These are phyloP conservation scores for Caracal caracal DNA, from an alignment of 2,113 vertebrate species.

Conservation along the genomic window DNA sequence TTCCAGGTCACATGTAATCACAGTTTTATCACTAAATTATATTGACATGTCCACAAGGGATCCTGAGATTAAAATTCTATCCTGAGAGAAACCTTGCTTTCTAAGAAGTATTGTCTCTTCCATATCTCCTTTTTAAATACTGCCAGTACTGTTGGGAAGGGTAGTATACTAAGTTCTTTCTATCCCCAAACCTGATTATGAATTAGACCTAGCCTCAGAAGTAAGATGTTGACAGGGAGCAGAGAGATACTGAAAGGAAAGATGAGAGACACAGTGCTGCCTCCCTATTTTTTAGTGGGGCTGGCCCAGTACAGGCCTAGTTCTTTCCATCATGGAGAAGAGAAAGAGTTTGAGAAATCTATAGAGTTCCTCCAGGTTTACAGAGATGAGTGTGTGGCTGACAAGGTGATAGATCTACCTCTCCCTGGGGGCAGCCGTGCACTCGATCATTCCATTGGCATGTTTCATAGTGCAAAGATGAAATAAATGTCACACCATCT, in stretches of 20 bases:
- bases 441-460: too few species aligned
- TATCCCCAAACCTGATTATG: neutral
- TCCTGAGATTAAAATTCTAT: neutral
- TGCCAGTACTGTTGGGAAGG: neutral
- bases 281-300: neutral
- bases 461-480: neutral
- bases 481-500: neutral
- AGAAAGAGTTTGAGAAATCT: neutral
- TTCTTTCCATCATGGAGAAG: neutral
- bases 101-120: neutral
- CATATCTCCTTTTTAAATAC: neutral
- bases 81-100: neutral
- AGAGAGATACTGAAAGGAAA: neutral
- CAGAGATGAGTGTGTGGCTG: neutral
- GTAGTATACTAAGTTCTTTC: neutral
- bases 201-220: neutral
- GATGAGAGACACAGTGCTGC: fast-evolving
- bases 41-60: too few species aligned
- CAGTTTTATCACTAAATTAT: neutral
- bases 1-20: neutral
- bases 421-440: neutral
- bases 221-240: fast-evolving
- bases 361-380: neutral
- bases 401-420: neutral
- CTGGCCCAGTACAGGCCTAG: too few species aligned